Conservation (phyloP, 2,797 vertebrate species). For the Peromyscus attwateri region DNA sequence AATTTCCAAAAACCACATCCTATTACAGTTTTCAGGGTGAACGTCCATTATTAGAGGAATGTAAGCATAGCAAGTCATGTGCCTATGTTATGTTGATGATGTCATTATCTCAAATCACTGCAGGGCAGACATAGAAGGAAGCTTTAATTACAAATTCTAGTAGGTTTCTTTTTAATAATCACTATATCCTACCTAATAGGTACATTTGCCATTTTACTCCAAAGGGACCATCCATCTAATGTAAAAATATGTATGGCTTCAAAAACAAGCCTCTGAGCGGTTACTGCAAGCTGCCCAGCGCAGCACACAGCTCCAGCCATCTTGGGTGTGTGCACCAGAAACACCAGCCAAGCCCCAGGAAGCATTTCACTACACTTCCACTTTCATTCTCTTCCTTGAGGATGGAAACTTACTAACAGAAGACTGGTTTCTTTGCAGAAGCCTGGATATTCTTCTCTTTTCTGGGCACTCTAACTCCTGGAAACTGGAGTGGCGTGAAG, state of each 20-base stretch:
- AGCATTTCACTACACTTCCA: background rate
- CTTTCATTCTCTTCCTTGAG: background rate
- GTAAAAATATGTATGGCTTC: background rate
- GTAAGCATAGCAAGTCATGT: background rate
- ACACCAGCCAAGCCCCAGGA: conserved; percentile 6
- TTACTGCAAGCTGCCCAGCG: background rate
- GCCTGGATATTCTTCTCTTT: conserved; percentile 32
- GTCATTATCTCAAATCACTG: conserved; percentile 18
- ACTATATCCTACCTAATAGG: conserved; percentile 27
- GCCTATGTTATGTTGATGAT: background rate
- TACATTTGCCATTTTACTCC: conserved; percentile 57
- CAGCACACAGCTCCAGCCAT: background rate
- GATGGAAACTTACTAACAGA: background rate
- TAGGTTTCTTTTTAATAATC: conserved; percentile 45
- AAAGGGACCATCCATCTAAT: conserved; percentile 25
- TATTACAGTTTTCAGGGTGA: conserved; percentile 39
- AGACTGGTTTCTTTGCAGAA: conserved; percentile 6
- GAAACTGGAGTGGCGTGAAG: background rate
- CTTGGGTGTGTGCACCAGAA: background rate
- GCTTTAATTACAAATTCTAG: conserved; percentile 36
- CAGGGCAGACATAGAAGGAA: background rate
- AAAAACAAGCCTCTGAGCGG: background rate
- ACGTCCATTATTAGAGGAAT: conserved; percentile 28
- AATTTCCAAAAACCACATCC: conserved; percentile 64
- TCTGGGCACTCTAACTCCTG: background rate